A percentile compares a stretch with the other conserved stretches of the same genome.
phyloP scores from a whole-genome alignment of 2,113 vertebrate genomes.

The Callorhinus ursinus region DNA sequence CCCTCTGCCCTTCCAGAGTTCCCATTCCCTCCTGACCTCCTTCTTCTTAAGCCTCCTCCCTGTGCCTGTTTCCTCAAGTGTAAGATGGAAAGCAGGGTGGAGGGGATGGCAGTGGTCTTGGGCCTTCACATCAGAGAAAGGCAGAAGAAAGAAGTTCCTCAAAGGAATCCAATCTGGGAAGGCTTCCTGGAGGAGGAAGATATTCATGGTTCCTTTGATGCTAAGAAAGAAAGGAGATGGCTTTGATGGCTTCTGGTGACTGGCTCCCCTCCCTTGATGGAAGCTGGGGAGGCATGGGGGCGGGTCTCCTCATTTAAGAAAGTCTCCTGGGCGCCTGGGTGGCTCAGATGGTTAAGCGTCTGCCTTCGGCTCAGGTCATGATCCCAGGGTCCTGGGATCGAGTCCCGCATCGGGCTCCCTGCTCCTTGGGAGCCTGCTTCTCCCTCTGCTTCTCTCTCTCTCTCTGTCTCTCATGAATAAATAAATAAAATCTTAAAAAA shows the following conservation, averaged over 20 bases:
- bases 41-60: neutral
- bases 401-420: too few species aligned
- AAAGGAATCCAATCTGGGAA: neutral
- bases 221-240: neutral
- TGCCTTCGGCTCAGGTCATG: too few species aligned
- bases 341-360: too few species aligned
- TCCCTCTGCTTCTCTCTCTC: too few species aligned
- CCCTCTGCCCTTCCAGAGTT: neutral
- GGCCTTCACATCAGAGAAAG: neutral
- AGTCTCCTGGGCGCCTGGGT: neutral
- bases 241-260: neutral
- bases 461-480: too few species aligned
- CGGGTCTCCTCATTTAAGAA: neutral
- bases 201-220: neutral
- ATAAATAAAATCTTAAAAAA: too few species aligned
- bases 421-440: too few species aligned
- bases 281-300: neutral
- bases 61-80: neutral
- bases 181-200: neutral
- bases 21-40: neutral
- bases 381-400: too few species aligned
- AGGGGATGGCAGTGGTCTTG: neutral
- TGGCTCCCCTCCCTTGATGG: neutral
- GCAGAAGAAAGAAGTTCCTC: neutral
- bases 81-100: neutral